phyloP scores from a whole-genome alignment of 2,113 vertebrate species.

The Rattus rattus region DNA sequence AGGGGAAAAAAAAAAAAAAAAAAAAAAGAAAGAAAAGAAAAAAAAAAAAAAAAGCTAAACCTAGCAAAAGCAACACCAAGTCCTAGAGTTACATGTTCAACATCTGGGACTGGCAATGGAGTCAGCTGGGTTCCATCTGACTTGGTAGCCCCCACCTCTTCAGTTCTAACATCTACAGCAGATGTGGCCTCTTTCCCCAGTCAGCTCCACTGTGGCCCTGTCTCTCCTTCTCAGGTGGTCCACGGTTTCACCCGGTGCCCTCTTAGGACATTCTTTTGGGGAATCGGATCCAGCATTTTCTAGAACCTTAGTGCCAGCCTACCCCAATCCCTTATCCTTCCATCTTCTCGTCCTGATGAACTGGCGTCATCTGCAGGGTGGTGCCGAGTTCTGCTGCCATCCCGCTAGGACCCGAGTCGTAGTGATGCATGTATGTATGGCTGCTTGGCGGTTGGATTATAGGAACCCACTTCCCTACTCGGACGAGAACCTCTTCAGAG shows the following conservation, averaged over 20 bases:
- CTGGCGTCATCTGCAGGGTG: neutral
- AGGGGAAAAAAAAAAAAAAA: too few relatives aligned
- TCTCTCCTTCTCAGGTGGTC: neutral
- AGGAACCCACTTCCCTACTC: neutral
- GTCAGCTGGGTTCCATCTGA: neutral
- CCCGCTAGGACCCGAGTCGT: neutral
- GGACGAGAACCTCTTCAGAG: too few relatives aligned
- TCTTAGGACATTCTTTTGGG: neutral
- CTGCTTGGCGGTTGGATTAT: neutral
- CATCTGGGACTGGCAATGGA: neutral
- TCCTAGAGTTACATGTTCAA: neutral
- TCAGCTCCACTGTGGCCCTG: neutral
- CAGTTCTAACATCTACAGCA: neutral
- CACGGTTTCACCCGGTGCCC: neutral
- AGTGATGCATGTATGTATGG: too few relatives aligned
- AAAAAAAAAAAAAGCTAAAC: neutral
- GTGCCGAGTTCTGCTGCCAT: neutral
- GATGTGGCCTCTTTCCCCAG: neutral
- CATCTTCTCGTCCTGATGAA: neutral
- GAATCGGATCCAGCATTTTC: too few relatives aligned
- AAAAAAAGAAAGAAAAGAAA: neutral
- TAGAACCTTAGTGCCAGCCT: neutral
- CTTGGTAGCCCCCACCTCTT: neutral
- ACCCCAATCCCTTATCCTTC: too few relatives aligned
- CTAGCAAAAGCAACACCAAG: neutral